phyloP scores from a whole-genome alignment of 2,113 vertebrate species.

The Otolemur garnettii region DNA sequence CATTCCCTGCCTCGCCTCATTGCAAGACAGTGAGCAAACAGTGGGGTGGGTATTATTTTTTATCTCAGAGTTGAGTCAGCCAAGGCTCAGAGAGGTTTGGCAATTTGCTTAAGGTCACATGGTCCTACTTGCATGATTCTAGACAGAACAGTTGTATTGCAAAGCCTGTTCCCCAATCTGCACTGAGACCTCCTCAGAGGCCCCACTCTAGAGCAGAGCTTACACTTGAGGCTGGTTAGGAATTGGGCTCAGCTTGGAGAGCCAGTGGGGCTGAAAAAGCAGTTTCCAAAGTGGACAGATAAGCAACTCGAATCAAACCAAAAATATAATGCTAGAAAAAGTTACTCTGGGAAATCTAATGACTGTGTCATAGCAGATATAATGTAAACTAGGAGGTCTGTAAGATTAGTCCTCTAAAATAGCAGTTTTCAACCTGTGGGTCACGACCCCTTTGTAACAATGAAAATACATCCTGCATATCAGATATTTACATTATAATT shows the following conservation, averaged over 20 bases:
- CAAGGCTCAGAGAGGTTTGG: not conserved
- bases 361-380: not conserved
- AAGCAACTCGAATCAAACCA: not conserved
- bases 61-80: not conserved
- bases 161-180: not conserved
- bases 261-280: not conserved
- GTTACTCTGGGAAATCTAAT: not conserved
- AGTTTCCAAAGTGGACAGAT: not conserved
- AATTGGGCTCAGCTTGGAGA: not conserved
- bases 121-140: not conserved
- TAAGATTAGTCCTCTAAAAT: not conserved
- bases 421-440: no score
- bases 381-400: not conserved
- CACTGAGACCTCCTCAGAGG: not conserved
- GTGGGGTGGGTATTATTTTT: not conserved
- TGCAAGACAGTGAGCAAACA: not conserved
- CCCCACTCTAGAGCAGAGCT: not conserved
- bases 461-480: no score
- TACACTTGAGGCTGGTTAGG: not conserved
- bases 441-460: no score
- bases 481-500: no score
- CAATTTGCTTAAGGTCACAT: not conserved
- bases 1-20: not conserved
- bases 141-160: not conserved
- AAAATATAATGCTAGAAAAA: not conserved